A percentile compares a stretch with the other conserved stretches of the same genome.
These are phyloP conservation scores for Brachionus koreanus DNA, from an alignment of 1,140 invertebrate species.

Conservation along the genomic window DNA sequence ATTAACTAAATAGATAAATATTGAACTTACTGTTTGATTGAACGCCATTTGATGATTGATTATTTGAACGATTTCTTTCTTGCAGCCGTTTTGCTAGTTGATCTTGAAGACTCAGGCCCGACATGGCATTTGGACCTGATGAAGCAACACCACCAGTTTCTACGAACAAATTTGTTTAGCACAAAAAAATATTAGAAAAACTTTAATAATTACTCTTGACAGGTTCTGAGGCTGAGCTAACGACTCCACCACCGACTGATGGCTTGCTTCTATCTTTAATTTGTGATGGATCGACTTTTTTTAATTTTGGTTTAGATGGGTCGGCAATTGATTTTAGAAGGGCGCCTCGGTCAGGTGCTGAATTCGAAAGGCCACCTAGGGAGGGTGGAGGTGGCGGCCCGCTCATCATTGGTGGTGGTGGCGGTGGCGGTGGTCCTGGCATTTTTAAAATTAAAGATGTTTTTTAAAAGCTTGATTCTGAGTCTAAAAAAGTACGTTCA, in stretches of 20 bases:
- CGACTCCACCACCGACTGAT: not conserved
- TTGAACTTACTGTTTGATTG: not conserved
- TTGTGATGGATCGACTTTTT: conserved; percentile 7
- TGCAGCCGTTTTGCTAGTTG: conserved; percentile 5
- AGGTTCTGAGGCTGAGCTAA: not conserved
- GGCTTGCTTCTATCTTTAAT: conserved; percentile 13
- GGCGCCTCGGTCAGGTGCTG: not conserved
- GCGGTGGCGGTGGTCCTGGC: conserved; percentile 21
- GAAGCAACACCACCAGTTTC: not conserved
- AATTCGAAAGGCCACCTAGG: not conserved
- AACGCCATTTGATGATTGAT: not conserved
- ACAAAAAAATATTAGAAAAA: not conserved
- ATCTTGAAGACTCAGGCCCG: conserved; percentile 27
- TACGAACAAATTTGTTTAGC: not conserved
- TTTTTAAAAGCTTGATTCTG: not conserved
- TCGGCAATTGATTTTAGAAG: conserved; percentile 27
- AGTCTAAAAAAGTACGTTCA: not conserved
- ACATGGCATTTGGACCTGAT: not conserved
- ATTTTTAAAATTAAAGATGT: not conserved
- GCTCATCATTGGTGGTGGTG: not conserved
- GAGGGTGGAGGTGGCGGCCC: conserved; percentile 4
- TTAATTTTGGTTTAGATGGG: not conserved
- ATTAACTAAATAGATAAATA: not conserved
- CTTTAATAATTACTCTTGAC: not conserved
- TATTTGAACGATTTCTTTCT: not conserved